These are phyloP conservation scores for Lethenteron reissneri DNA, from an alignment of 2,113 vertebrate species.

Conservation along the genomic window DNA sequence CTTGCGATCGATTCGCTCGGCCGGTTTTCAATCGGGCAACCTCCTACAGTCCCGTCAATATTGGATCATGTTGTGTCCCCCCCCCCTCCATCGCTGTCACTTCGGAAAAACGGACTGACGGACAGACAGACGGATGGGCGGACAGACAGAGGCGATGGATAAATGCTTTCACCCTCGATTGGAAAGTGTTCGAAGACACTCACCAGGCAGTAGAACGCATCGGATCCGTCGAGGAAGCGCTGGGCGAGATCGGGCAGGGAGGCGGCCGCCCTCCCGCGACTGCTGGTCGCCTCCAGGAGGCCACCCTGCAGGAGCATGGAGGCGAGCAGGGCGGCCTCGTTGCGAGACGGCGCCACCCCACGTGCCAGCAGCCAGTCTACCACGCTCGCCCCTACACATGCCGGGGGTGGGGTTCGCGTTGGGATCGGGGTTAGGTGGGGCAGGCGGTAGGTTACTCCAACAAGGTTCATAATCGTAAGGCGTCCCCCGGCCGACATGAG, in stretches of 20 bases:
- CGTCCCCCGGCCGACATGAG: too few species aligned
- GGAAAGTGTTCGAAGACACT: conserved; percentile 15
- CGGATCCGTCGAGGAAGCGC: conserved; percentile 70
- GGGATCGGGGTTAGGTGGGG: too few species aligned
- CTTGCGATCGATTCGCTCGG: too few species aligned
- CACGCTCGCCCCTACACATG: conserved; percentile 39
- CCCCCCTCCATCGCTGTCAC: neutral
- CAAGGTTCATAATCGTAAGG: too few species aligned
- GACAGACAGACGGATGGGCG: neutral
- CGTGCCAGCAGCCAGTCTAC: conserved; percentile 80
- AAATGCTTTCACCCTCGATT: too few species aligned
- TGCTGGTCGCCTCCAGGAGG: conserved; percentile 37
- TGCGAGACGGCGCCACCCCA: conserved; percentile 34
- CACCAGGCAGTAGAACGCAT: conserved; percentile 62
- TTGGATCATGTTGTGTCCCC: neutral
- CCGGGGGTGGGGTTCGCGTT: too few species aligned
- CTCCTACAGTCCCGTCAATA: neutral
- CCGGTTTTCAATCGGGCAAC: too few species aligned
- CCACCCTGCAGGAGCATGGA: conserved; percentile 65
- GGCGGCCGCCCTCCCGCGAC: conserved; percentile 33
- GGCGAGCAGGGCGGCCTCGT: conserved; percentile 50
- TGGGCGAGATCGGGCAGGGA: conserved; percentile 36
- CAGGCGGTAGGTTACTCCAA: too few species aligned
- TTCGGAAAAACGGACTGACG: neutral
- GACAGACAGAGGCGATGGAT: too few species aligned